phyloP scores from a whole-genome alignment of 1,140 invertebrate genomes.

The Euwallacea similis region DNA sequence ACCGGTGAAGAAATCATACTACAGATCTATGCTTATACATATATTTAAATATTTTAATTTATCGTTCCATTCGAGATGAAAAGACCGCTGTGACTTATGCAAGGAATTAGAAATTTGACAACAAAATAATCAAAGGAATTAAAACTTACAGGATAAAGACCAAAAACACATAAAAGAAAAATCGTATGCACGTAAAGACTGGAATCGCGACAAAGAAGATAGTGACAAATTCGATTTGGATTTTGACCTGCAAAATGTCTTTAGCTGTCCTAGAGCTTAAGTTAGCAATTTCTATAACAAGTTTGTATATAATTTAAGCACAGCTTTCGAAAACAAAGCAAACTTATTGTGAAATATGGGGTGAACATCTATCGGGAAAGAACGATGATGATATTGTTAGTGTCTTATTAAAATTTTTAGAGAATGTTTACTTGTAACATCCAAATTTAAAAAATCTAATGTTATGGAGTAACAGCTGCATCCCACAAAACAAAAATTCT shows the following conservation, averaged over 20 bases:
- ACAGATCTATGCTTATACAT: too few species aligned
- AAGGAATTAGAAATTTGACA: too few species aligned
- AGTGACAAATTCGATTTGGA: constrained; percentile 25
- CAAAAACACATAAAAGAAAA: too few species aligned
- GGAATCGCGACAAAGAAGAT: constrained; percentile 29
- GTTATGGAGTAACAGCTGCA: constrained; percentile 46
- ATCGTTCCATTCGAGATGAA: too few species aligned
- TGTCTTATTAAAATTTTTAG: constrained; percentile 42
- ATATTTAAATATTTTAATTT: too few species aligned
- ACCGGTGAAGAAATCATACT: too few species aligned
- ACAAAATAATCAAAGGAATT: too few species aligned
- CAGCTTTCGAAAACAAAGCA: constrained; percentile 34
- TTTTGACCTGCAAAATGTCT: constrained; percentile 46
- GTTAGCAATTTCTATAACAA: constrained; percentile 41
- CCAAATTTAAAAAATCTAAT: constrained; percentile 33
- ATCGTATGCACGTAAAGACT: constrained; percentile 11
- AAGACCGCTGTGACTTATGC: too few species aligned
- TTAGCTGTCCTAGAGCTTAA: constrained; percentile 42
- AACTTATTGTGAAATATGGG: constrained; percentile 44
- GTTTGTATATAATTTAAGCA: constrained; percentile 43
- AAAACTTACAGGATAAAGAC: too few species aligned
- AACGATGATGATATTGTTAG: constrained; percentile 44
- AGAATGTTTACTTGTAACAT: constrained; percentile 31
- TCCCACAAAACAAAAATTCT: constrained; percentile 47
- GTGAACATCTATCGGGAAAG: constrained; percentile 36